Evolutionary conservation across 2,797 vertebrate genomes (phyloP).

Genomic region (Enteromius radiatus): DNA sequence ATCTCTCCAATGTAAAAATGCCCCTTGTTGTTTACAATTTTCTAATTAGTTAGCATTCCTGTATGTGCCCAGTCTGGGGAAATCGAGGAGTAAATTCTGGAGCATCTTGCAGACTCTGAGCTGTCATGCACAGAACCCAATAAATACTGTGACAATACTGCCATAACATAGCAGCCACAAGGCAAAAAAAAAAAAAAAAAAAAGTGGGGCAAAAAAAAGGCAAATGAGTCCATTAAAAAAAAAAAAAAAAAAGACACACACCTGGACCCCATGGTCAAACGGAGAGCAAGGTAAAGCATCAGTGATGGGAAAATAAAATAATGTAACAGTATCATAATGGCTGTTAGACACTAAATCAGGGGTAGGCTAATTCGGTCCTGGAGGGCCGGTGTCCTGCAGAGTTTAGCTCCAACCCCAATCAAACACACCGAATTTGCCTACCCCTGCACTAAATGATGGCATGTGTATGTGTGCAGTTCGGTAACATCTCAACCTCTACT

Average conservation of each 20-base stretch:
- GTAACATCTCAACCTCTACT: conserved; percentile 46
- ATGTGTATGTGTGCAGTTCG: background rate
- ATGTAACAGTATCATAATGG: background rate
- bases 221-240: background rate
- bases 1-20: background rate
- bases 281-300: conserved; percentile 14
- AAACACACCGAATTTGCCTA: too few relatives aligned
- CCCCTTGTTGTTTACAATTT: background rate
- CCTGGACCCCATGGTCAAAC: background rate
- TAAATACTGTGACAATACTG: background rate
- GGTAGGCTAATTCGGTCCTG: too few relatives aligned
- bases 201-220: background rate
- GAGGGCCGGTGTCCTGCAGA: too few relatives aligned
- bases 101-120: background rate
- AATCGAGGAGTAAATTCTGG: background rate
- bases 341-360: background rate
- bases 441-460: too few relatives aligned
- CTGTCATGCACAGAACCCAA: conserved; percentile 5
- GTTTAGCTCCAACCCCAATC: too few relatives aligned
- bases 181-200: background rate
- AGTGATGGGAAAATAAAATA: background rate
- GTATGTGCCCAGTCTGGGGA: background rate
- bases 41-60: background rate
- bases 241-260: too few relatives aligned
- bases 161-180: background rate